Evolutionary conservation across 2,797 vertebrate species (phyloP).

Genomic region (Pagetopsis macropterus): DNA sequence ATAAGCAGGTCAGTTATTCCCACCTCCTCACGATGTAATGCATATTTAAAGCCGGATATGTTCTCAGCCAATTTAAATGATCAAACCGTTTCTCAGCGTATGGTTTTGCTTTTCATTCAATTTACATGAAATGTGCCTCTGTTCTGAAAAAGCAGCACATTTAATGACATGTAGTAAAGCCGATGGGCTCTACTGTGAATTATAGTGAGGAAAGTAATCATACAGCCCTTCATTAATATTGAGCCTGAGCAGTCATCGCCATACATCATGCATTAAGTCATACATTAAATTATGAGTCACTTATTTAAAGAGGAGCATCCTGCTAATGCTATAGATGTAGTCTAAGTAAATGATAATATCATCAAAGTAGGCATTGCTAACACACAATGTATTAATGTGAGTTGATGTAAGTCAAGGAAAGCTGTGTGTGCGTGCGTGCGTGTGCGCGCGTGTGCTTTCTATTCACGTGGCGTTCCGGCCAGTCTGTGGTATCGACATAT

Average conservation of each 20-base stretch:
- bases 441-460: not conserved
- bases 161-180: not conserved
- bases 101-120: not conserved
- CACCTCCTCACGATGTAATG: not conserved
- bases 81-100: constrained; percentile 2
- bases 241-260: not conserved
- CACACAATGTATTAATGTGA: too few species aligned
- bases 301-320: too few species aligned
- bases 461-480: constrained; percentile 23
- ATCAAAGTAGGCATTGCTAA: too few species aligned
- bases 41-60: not conserved
- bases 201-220: not conserved
- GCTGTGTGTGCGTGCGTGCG: too few species aligned
- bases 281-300: not conserved
- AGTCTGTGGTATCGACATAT: constrained; percentile 54
- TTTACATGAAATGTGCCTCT: not conserved
- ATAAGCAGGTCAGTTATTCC: not conserved
- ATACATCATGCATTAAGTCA: constrained; percentile 8
- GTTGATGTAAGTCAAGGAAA: too few species aligned
- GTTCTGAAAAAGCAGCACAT: not conserved
- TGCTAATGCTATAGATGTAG: too few species aligned
- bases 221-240: not conserved
- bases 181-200: too few species aligned
- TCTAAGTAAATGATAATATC: too few species aligned
- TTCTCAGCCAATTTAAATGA: constrained; percentile 2